phyloP scores from a whole-genome alignment of 1,140 invertebrate species.

The Helicoverpa armigera region DNA sequence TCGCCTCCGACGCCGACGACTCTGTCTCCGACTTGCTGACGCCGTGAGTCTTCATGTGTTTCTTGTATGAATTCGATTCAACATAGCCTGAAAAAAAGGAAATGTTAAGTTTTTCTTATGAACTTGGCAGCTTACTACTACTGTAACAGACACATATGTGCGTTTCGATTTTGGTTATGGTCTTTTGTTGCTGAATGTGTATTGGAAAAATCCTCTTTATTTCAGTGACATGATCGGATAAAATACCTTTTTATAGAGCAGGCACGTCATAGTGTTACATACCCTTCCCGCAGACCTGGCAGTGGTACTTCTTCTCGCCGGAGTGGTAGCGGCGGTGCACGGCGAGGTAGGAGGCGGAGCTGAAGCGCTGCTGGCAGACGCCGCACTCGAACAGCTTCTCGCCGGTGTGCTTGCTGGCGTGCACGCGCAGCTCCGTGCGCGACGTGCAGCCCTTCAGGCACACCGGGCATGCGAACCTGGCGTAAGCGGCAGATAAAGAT shows the following conservation, averaged over 20 bases:
- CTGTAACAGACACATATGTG: too few species aligned
- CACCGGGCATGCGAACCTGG: conserved; percentile 80
- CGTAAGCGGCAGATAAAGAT: background rate
- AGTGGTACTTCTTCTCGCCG: conserved; percentile 71
- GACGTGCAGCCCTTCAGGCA: conserved; percentile 83
- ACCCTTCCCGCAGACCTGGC: conserved; percentile 76
- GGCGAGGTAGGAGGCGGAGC: conserved; percentile 75
- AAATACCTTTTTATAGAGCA: too few species aligned
- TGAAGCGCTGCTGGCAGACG: conserved; percentile 74
- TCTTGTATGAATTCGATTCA: conserved; percentile 81
- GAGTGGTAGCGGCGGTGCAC: conserved; percentile 74
- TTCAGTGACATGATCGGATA: too few species aligned
- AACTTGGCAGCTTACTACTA: too few species aligned
- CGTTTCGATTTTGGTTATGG: too few species aligned
- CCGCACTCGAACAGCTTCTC: conserved; percentile 80
- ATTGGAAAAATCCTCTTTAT: too few species aligned
- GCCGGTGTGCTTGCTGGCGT: conserved; percentile 77
- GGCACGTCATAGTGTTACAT: background rate
- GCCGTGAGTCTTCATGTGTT: conserved; percentile 79
- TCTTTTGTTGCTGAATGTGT: too few species aligned
- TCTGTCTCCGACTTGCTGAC: conserved; percentile 62
- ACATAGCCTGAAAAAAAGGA: conserved; percentile 79
- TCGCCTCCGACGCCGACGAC: conserved; percentile 50
- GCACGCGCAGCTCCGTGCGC: conserved; percentile 79
- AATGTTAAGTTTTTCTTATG: too few species aligned